phyloP scores from a whole-genome alignment of 2,113 vertebrate species.

The Gallinago media region DNA sequence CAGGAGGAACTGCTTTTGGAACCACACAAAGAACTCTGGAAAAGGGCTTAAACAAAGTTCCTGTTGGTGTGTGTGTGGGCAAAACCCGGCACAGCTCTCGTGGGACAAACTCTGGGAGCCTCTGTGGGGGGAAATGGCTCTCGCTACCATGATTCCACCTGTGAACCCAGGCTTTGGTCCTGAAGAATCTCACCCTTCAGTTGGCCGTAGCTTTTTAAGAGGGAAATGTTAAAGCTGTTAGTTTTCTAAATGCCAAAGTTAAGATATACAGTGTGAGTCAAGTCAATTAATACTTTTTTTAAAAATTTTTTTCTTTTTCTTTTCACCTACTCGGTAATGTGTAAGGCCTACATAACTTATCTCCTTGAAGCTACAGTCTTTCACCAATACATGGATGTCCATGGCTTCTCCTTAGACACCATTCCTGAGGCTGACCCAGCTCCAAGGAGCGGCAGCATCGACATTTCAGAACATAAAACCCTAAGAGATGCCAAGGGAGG shows the following conservation, averaged over 20 bases:
- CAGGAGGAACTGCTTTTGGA: not conserved
- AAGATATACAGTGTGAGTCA: not conserved
- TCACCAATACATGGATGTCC: rapidly evolving
- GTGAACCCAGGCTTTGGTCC: not conserved
- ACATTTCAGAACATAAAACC: not conserved
- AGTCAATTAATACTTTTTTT: not conserved
- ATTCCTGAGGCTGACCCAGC: not conserved
- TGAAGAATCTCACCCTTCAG: not conserved
- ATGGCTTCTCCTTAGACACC: not conserved
- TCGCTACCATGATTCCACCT: not conserved
- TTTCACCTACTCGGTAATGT: not conserved
- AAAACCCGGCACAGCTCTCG: not conserved
- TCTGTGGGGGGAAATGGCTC: not conserved
- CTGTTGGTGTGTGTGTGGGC: not conserved
- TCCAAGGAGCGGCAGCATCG: not conserved
- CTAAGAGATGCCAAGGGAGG: not conserved
- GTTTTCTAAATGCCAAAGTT: not conserved
- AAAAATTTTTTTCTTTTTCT: not conserved
- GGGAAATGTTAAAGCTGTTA: not conserved
- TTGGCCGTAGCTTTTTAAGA: not conserved
- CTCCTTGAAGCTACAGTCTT: not conserved
- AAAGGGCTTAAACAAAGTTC: not conserved
- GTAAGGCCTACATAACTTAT: not conserved
- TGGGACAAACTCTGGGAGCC: not conserved
- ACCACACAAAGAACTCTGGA: not conserved